Percentiles rank a stretch among this genome's conserved stretches.
These are phyloP conservation scores for Acronicta leporina DNA, from an alignment of 2,888 invertebrate species.

Conservation along the genomic window DNA sequence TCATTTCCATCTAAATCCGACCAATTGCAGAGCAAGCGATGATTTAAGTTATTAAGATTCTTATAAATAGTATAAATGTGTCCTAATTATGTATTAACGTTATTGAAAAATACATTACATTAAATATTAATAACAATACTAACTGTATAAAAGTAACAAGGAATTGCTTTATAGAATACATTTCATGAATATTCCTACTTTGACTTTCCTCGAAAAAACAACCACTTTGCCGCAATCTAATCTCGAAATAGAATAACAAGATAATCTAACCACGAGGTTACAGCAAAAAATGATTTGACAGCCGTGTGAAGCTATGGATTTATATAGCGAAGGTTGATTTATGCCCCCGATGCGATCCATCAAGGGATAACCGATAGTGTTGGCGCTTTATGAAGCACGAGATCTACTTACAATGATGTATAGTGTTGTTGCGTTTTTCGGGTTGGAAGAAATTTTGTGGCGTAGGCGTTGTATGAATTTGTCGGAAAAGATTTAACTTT, in stretches of 20 bases:
- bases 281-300: conserved; percentile 59
- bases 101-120: no score
- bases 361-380: conserved; percentile 66
- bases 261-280: conserved; percentile 58
- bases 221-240: conserved; percentile 43
- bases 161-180: not conserved
- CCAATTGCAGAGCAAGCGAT: not conserved
- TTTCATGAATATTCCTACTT: conserved; percentile 18
- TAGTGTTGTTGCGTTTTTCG: conserved; percentile 47
- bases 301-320: conserved; percentile 61
- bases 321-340: conserved; percentile 68
- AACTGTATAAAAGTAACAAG: no score
- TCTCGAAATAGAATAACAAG: conserved; percentile 53
- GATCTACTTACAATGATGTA: conserved; percentile 56
- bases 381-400: conserved; percentile 37
- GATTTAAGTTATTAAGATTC: not conserved
- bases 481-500: not conserved
- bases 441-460: conserved; percentile 9
- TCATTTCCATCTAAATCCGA: not conserved
- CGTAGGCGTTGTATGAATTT: conserved; percentile 12
- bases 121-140: no score
- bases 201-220: conserved; percentile 34
- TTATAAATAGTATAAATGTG: not conserved
- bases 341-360: conserved; percentile 69
- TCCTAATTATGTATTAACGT: no score